Percentiles rank a stretch among this genome's conserved stretches.
Evolutionary conservation across 2,888 invertebrate genomes (phyloP).

Genomic region (Hipparchia semele): DNA sequence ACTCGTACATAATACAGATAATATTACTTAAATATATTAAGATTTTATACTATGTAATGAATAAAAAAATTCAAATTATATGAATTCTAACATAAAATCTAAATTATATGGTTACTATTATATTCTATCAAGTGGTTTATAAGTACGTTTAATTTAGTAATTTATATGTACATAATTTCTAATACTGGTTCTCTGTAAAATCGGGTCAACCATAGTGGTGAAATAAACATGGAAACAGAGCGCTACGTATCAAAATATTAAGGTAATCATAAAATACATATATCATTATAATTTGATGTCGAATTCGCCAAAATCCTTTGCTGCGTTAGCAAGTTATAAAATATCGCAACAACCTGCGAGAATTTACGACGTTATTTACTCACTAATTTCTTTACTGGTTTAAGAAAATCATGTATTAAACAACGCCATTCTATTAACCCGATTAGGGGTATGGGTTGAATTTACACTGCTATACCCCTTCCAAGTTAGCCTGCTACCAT

Average conservation of each 20-base stretch:
- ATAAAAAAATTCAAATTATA: no score
- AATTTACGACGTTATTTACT: neutral
- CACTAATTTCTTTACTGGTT: neutral
- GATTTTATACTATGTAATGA: no score
- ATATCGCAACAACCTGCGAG: neutral
- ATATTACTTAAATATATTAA: no score
- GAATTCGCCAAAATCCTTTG: constrained; percentile 6
- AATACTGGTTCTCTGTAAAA: constrained; percentile 1
- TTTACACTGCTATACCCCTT: no score
- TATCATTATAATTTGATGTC: neutral
- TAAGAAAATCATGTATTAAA: neutral
- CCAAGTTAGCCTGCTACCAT: no score
- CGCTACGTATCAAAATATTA: constrained; percentile 1
- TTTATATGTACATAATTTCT: constrained; percentile 15
- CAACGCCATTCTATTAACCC: no score
- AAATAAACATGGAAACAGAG: neutral
- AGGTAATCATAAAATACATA: neutral
- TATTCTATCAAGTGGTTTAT: neutral
- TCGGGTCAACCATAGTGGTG: neutral
- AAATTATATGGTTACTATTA: neutral
- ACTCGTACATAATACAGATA: no score
- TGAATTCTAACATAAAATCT: no score
- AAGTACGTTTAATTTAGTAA: neutral
- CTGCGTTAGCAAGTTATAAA: constrained; percentile 4
- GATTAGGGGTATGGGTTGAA: no score